Evolutionary conservation across 2,797 vertebrate species (phyloP), one percentile per base, ranked within the genome.

Genomic region (Meda fulgida): DNA sequence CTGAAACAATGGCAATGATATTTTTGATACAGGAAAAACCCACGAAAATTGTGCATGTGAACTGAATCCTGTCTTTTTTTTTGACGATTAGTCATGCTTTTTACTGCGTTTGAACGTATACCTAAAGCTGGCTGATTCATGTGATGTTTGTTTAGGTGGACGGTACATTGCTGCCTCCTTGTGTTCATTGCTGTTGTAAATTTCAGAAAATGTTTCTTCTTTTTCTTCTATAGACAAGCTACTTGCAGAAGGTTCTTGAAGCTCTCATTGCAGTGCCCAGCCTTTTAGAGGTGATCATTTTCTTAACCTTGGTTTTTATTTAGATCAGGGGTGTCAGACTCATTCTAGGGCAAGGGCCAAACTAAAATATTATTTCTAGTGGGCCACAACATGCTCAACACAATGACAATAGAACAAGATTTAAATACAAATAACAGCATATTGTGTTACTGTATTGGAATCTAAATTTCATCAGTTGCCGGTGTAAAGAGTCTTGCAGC

Each of bases 251-350:
- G 89, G 96, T 98, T 89, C 92, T 99, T 51, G 91, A 94, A 85
- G 93, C 94, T 23, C 92, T 95, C 19, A 94, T 95, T 53, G 95
- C 96, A 46, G 93, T 98, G 81, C 95, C 94, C 51, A 93, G 94
- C 9, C 93, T 99, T 51, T 98, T 98, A 96, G 96, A 98, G 97
- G 98, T 99, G 94, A 87, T 93, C 11, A 51, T 66, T 38, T 53
- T 38, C 65, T 21, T 58, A 51, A 14, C 13, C 34, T 40, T 0
- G 29, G 70, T 34, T 77, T 77, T 55, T 34, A 23, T 34, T 23
- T 38, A 76, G 31, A 58, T 76, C 29, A 11, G 48, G 6, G 16
- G 53, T 55, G 7, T 78, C 76, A 60, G 38, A 63, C 36, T 40
- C 4, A 43, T 63, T 53, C 23, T 13, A 31, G 7, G 7, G 70